A percentile compares a stretch with the other conserved stretches of the same genome.
Conservation (phyloP, 2,113 vertebrate genomes). For the Anser brachyrhynchus region DNA sequence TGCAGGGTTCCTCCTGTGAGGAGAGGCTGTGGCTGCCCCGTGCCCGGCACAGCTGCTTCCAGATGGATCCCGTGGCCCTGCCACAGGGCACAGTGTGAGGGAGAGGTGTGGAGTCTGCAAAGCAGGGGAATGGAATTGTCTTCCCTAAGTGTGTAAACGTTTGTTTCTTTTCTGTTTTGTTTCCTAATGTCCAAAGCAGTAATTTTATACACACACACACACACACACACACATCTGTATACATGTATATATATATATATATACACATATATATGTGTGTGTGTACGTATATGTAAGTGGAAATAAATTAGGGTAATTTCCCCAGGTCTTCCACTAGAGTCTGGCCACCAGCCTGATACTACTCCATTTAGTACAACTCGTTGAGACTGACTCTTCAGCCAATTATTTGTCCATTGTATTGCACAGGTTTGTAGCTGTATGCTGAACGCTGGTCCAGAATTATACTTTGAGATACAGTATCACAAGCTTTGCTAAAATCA, state of each 20-base stretch:
- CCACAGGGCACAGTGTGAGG: not conserved
- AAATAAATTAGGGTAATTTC: not conserved
- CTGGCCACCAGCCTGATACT: not conserved
- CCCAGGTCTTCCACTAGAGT: accelerated
- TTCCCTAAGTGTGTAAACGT: not conserved
- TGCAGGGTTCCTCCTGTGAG: not conserved
- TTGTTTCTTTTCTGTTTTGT: not conserved
- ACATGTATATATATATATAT: no score
- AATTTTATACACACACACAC: not conserved
- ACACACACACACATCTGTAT: no score
- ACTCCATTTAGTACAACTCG: no score
- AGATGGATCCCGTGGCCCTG: not conserved
- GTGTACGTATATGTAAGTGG: no score
- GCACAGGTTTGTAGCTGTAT: no score
- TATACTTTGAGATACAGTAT: no score
- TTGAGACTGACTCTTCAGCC: no score
- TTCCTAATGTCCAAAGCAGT: not conserved
- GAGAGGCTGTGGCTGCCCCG: not conserved
- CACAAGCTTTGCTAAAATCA: no score
- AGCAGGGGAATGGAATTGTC: not conserved
- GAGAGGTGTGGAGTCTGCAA: not conserved
- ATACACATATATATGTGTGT: no score
- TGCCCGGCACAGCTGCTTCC: not conserved
- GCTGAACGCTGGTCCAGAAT: no score
- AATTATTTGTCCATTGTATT: no score